Evolutionary conservation across 2,888 invertebrate species (phyloP), one percentile per base, ranked within the genome.

Genomic region (Sesia apiformis): DNA sequence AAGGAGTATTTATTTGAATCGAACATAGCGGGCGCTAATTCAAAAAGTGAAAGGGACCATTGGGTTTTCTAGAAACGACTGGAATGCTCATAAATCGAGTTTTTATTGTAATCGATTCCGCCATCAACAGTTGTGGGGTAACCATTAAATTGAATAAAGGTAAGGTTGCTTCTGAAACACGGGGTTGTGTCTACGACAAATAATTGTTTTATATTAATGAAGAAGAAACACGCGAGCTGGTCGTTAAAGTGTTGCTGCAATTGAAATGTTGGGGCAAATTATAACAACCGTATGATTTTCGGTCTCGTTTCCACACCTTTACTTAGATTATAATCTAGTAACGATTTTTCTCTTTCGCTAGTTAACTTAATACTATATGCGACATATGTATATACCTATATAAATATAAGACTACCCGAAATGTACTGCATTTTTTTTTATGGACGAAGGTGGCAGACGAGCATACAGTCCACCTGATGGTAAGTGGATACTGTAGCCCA

Each of bases 181-280:
- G 39, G 7, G 38, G 38, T 50, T 50, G 39, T 39, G 50, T 39
- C 50, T 50, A 23, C 39, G 40, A 39, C 52, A 52, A 52, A 52
- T 52, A 52, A 52, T 52, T 52, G 52, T 52, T 52, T 52, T n/a
- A 39, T 40, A 52, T 52, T 52, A 52, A 52, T 52, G 52, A 8
- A 38, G 4, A n/a, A 50, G 41, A 55, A 55, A 51, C 63, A 63
- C 62, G 63, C 63, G 56, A 63, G 58, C 55, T 49, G 54, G 49
- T 58, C 60, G 58, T 63, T 62, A 63, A 53, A 40, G 23, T 53
- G 49, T 41, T 55, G 55, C 38, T 57, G 51, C 56, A 57, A 63
- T 63, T 63, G 62, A 62, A 63, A 62, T 58, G 62, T 62, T 53
- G 55, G 23, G 52, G 58, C 54, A 56, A 55, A 60, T 59, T 61